Conservation (phyloP, 2,888 invertebrate species). For the Meloe dianella region DNA sequence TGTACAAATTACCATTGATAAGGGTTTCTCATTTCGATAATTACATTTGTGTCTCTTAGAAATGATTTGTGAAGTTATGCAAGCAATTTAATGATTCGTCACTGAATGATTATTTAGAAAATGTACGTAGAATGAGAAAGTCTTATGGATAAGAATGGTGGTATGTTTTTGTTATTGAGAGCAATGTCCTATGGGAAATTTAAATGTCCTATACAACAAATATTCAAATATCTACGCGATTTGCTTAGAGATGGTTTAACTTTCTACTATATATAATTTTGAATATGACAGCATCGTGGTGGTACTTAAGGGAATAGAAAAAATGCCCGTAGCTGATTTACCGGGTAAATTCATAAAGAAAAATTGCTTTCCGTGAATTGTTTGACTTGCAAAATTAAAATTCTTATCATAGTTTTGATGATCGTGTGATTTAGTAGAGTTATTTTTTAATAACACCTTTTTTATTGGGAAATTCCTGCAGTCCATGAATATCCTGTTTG, state of each 20-base stretch:
- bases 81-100: background rate
- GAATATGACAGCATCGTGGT: background rate
- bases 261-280: background rate
- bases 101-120: background rate
- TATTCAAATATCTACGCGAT: slow-evolving; percentile 1
- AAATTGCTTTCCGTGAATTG: background rate
- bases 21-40: slow-evolving; percentile 2
- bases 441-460: too few relatives aligned
- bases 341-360: background rate
- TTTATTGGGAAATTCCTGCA: too few relatives aligned
- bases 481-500: too few relatives aligned
- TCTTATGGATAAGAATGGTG: background rate
- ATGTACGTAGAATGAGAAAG: background rate
- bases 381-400: too few relatives aligned
- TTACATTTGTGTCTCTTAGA: background rate
- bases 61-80: background rate
- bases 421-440: too few relatives aligned
- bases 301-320: background rate
- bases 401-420: too few relatives aligned
- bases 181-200: background rate
- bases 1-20: background rate
- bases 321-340: background rate
- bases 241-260: background rate
- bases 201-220: background rate
- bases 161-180: background rate